Base-by-base conservation (phyloP, 1,140 invertebrate genomes). In the Trichoplusia ni region DNA sequence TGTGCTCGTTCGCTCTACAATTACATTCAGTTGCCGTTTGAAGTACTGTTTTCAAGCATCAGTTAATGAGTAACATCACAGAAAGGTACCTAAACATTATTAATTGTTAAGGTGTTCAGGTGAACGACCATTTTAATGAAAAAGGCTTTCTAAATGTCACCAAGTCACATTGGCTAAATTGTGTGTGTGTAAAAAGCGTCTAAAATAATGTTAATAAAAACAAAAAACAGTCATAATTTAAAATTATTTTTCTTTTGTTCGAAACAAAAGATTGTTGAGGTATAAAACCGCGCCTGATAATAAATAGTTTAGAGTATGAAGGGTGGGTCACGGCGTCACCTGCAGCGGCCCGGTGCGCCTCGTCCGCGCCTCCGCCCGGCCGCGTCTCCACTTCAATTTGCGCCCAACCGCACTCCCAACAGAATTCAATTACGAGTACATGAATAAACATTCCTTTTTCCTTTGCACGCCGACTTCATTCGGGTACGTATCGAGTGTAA, bases 341-440 rank as follows among this genome's bases (percentile, higher is more conserved):
- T 54, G 35, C 51, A 54, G 51, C 19, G 33, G 35, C 33, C 9
- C 44, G 23, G 51, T 35, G 21, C 25, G 33, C 19, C n/a, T 4
- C 23, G 51, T 11, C 35, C 25, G 8, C 6, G 19, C 33, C 21
- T 33, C 31, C 11, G 3, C 19, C 33, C 33, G 11, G 21, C 51
- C 5, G 6, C 33, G 46, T 54, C 73, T 67, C 64, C 69, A 51
- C 61, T 69, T 65, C 64, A 74, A 74, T 73, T 70, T 71, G 56
- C 53, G 42, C 47, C 40, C 37, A 49, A 56, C 60, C 64, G 25
- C 46, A 51, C 60, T 60, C 49, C 31, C 64, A 25, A 44, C 66
- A 61, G 66, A 72, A 72, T 72, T 72, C 64, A 75, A 75, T 72
- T 75, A 75, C 64, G 60, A 51, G 61, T 73, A 73, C 70, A 75